These are phyloP conservation scores for Phyllotreta striolata DNA, from an alignment of 2,888 invertebrate genomes.

Conservation along the genomic window DNA sequence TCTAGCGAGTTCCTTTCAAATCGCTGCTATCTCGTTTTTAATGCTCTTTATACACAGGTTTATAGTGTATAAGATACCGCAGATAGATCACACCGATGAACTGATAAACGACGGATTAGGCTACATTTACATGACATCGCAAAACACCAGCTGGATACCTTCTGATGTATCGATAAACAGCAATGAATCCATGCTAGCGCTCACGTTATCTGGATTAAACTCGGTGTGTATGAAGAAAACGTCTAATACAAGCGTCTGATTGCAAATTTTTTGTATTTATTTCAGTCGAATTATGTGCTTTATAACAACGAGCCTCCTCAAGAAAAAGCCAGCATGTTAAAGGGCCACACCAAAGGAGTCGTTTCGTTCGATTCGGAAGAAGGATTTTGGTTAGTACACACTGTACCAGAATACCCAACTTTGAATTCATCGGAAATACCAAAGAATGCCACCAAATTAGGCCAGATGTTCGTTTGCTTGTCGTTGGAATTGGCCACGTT, in stretches of 20 bases:
- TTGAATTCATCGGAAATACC: neutral
- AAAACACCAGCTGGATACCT: neutral
- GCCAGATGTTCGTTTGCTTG: constrained; percentile 1
- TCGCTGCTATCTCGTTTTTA: neutral
- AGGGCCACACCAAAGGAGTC: constrained; percentile 4
- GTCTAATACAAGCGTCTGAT: too few species aligned
- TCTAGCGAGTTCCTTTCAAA: neutral
- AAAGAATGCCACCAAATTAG: neutral
- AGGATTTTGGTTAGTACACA: constrained; percentile 4
- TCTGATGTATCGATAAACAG: constrained; percentile 2
- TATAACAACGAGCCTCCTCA: neutral
- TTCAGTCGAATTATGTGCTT: neutral
- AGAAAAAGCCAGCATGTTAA: neutral
- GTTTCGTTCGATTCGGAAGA: neutral
- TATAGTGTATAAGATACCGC: constrained; percentile 11
- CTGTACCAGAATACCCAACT: neutral
- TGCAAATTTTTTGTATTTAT: neutral
- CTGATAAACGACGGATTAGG: neutral
- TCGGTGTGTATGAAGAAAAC: too few species aligned
- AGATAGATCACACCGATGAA: neutral
- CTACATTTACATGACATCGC: constrained; percentile 5
- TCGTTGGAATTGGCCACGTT: neutral
- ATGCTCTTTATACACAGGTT: too few species aligned
- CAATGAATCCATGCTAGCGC: neutral
- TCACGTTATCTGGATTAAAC: neutral